phyloP scores from a whole-genome alignment of 2,797 vertebrate genomes.

The Discoglossus pictus region DNA sequence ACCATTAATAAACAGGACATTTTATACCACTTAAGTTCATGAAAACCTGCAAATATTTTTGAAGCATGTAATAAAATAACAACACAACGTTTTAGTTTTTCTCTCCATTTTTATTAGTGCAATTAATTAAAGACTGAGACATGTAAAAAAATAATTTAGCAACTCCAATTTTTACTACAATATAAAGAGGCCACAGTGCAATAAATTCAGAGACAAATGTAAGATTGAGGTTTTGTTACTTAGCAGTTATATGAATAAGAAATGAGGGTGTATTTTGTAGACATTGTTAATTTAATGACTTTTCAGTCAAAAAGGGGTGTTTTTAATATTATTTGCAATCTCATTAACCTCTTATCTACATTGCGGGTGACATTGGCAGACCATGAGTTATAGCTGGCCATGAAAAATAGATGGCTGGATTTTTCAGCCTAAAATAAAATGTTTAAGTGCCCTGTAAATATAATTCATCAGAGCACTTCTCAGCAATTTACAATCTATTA shows the following conservation, averaged over 20 bases:
- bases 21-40: too few relatives aligned
- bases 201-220: slow-evolving; percentile 20
- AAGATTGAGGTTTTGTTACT: slow-evolving; percentile 50
- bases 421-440: slow-evolving; percentile 35
- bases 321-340: slow-evolving; percentile 11
- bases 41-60: too few relatives aligned
- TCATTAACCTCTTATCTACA: slow-evolving; percentile 51
- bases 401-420: slow-evolving; percentile 56
- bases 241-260: slow-evolving; percentile 53
- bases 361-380: slow-evolving; percentile 45
- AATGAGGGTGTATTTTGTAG: slow-evolving; percentile 51
- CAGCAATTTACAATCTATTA: slow-evolving; percentile 58
- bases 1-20: too few relatives aligned
- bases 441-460: slow-evolving; percentile 55
- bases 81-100: too few relatives aligned
- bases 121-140: too few relatives aligned
- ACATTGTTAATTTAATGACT: slow-evolving; percentile 63
- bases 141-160: too few relatives aligned
- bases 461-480: slow-evolving; percentile 54
- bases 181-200: too few relatives aligned
- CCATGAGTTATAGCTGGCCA: slow-evolving; percentile 54
- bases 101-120: too few relatives aligned
- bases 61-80: too few relatives aligned
- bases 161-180: too few relatives aligned
- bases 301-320: slow-evolving; percentile 48